phyloP scores from a whole-genome alignment of 2,888 invertebrate genomes.

The Tachina lurida region DNA sequence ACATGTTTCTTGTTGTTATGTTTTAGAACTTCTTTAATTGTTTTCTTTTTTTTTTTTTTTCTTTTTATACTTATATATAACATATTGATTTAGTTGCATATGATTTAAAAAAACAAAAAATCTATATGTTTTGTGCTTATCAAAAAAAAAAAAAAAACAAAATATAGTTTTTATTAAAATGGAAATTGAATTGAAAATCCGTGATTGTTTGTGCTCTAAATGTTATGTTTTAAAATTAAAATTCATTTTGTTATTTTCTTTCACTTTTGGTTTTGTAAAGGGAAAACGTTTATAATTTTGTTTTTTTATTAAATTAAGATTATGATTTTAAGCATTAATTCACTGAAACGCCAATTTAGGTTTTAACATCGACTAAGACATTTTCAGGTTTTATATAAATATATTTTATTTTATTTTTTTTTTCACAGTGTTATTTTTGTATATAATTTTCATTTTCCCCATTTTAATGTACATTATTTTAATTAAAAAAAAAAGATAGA shows the following conservation, averaged over 20 bases:
- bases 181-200: constrained; percentile 33
- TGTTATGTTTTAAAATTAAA: constrained; percentile 58
- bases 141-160: not conserved
- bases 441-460: constrained; percentile 33
- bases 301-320: not conserved
- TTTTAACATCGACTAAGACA: not conserved
- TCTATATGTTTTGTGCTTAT: constrained; percentile 51
- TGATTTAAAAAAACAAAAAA: constrained; percentile 35
- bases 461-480: constrained; percentile 38
- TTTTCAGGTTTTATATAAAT: not conserved
- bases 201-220: constrained; percentile 56
- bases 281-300: not conserved
- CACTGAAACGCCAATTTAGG: constrained; percentile 8
- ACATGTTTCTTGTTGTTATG: constrained; percentile 50
- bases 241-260: constrained; percentile 5
- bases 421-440: constrained; percentile 3
- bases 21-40: constrained; percentile 33
- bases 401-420: not conserved
- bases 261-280: constrained; percentile 11
- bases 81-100: constrained; percentile 51
- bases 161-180: constrained; percentile 37
- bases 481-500: constrained; percentile 23
- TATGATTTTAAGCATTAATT: constrained; percentile 27
- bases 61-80: not conserved
- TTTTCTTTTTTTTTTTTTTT: constrained; percentile 33